Evolutionary conservation across 1,140 invertebrate genomes (phyloP).

Genomic region (Pissodes strobi): DNA sequence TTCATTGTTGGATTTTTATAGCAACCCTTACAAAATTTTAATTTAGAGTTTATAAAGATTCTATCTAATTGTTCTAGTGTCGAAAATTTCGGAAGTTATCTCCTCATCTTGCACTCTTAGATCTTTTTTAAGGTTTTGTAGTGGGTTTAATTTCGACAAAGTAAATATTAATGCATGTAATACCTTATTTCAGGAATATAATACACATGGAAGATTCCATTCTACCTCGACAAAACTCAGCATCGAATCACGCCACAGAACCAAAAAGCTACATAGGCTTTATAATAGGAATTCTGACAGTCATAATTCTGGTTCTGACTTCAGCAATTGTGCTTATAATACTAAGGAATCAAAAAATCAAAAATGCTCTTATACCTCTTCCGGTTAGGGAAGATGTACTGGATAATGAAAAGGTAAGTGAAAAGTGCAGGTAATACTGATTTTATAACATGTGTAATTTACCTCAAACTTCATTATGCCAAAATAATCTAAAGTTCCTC

Average conservation of each 20-base stretch:
- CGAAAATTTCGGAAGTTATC: too few relatives aligned
- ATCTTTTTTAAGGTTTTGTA: too few relatives aligned
- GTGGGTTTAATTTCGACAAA: too few relatives aligned
- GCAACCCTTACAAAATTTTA: too few relatives aligned
- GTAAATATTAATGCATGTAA: too few relatives aligned
- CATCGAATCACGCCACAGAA: conserved; percentile 52
- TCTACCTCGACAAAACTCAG: neutral
- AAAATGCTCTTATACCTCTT: conserved; percentile 55
- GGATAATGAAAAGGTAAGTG: conserved; percentile 45
- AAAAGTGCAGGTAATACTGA: neutral
- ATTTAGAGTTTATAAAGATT: too few relatives aligned
- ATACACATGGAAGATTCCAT: neutral
- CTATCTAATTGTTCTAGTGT: too few relatives aligned
- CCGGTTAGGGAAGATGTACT: conserved; percentile 56
- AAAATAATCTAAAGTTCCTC: too few relatives aligned
- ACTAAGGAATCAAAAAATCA: conserved; percentile 67
- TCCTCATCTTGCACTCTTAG: too few relatives aligned
- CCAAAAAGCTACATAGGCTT: conserved; percentile 69
- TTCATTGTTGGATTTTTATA: too few relatives aligned
- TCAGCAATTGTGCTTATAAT: conserved; percentile 74
- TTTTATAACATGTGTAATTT: neutral
- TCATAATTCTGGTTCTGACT: conserved; percentile 71
- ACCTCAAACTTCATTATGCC: neutral
- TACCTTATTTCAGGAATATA: conserved; percentile 1
- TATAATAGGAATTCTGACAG: conserved; percentile 75